Evolutionary conservation across 2,888 invertebrate genomes (phyloP).

Genomic region (Ephialtes manifestator): DNA sequence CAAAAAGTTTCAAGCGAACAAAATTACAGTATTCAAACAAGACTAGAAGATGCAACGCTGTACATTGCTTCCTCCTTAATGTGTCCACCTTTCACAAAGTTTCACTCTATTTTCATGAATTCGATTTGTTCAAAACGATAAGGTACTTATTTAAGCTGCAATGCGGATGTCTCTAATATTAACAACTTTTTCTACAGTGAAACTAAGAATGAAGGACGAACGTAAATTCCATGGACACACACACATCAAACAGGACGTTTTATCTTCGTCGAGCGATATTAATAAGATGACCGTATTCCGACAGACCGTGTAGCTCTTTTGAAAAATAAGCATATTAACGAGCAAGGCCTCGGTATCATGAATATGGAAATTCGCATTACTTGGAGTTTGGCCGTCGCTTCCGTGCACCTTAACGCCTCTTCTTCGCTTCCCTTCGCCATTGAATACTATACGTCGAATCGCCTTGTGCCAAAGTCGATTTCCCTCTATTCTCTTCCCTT

Average conservation of each 20-base stretch:
- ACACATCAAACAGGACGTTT: background rate
- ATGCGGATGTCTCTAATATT: background rate
- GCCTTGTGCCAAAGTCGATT: conserved; percentile 19
- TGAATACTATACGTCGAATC: background rate
- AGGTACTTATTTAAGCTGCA: background rate
- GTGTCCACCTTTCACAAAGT: too few relatives aligned
- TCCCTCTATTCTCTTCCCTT: conserved; percentile 34
- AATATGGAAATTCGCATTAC: conserved; percentile 51
- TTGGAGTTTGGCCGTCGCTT: conserved; percentile 36
- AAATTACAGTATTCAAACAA: too few relatives aligned
- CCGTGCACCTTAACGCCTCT: conserved; percentile 26
- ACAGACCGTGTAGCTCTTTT: background rate
- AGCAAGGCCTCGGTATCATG: conserved; percentile 30
- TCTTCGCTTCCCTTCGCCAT: background rate
- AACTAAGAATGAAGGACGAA: background rate
- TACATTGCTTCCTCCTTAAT: too few relatives aligned
- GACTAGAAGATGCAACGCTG: too few relatives aligned
- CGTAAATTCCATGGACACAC: background rate
- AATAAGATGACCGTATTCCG: conserved; percentile 24
- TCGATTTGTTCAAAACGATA: background rate
- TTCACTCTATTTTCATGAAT: too few relatives aligned
- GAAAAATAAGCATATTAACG: conserved; percentile 41
- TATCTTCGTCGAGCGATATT: conserved; percentile 2
- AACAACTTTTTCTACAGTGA: background rate
- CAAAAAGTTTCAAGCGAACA: too few relatives aligned